phyloP scores from a whole-genome alignment of 2,888 invertebrate species.

The Ophioninae sp. region DNA sequence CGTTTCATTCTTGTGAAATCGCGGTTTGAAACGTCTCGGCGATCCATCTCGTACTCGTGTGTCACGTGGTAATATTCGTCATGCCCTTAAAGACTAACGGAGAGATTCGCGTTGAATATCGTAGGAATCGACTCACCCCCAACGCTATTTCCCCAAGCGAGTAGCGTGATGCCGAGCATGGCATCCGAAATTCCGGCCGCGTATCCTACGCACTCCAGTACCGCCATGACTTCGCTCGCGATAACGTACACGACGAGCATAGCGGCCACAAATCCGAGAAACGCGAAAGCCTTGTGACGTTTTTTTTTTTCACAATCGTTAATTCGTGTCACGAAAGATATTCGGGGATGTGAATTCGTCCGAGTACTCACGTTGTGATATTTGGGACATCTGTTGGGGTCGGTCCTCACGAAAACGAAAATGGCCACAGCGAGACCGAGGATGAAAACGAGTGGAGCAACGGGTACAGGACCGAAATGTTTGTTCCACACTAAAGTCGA shows the following conservation, averaged over 20 bases:
- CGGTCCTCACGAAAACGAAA: conserved; percentile 72
- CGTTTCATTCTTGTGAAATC: too few relatives aligned
- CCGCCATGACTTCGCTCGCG: conserved; percentile 84
- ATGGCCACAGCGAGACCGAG: conserved; percentile 66
- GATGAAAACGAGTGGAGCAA: conserved; percentile 66
- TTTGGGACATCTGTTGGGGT: conserved; percentile 70
- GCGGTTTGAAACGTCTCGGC: too few relatives aligned
- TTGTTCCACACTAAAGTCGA: conserved; percentile 68
- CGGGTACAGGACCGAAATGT: conserved; percentile 70
- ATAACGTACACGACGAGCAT: conserved; percentile 84
- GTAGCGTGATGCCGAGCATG: conserved; percentile 85
- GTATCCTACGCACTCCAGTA: conserved; percentile 83
- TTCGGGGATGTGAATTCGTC: background rate
- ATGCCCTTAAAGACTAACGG: too few relatives aligned
- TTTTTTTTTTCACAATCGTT: background rate
- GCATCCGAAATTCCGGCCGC: conserved; percentile 83
- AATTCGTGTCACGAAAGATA: background rate
- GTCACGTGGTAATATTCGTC: too few relatives aligned
- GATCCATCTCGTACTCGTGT: too few relatives aligned
- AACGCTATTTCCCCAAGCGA: conserved; percentile 86
- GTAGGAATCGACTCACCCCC: conserved; percentile 75
- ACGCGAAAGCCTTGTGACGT: conserved; percentile 81
- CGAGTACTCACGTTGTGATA: conserved; percentile 76
- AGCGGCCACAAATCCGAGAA: conserved; percentile 83
- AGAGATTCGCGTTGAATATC: too few relatives aligned